A percentile compares a stretch with the other conserved stretches of the same genome.
These are phyloP conservation scores for Synergus japonicus DNA, from an alignment of 2,888 invertebrate genomes.

Conservation along the genomic window DNA sequence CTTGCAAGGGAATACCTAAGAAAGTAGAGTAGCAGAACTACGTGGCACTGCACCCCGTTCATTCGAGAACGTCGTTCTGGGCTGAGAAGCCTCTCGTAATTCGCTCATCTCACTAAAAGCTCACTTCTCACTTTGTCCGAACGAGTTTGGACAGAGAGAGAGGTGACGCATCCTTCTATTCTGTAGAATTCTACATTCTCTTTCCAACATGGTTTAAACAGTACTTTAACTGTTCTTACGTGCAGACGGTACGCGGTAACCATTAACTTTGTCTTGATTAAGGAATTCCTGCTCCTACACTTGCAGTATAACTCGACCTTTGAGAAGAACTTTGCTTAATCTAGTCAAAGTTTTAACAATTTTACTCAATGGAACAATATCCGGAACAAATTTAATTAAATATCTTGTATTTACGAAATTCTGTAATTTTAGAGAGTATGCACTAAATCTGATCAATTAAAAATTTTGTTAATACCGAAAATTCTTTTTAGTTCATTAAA, in stretches of 20 bases:
- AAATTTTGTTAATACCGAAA: too few relatives aligned
- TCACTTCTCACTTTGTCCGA: constrained; percentile 53
- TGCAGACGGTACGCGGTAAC: not conserved
- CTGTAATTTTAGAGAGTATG: too few relatives aligned
- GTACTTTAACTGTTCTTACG: constrained; percentile 19
- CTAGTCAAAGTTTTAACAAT: too few relatives aligned
- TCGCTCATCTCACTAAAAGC: constrained; percentile 58
- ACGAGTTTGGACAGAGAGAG: constrained; percentile 12
- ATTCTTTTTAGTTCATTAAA: too few relatives aligned
- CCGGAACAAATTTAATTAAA: not conserved
- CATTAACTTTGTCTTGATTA: constrained; percentile 41
- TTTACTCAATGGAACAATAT: not conserved
- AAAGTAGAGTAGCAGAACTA: constrained; percentile 46
- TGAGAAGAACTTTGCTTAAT: not conserved
- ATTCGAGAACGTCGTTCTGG: constrained; percentile 26
- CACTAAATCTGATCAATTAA: too few relatives aligned
- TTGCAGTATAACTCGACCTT: not conserved
- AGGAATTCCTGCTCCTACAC: not conserved
- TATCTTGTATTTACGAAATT: too few relatives aligned
- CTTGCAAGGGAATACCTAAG: constrained; percentile 45
- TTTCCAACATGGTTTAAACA: constrained; percentile 9
- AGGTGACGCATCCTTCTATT: constrained; percentile 19
- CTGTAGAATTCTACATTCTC: not conserved
- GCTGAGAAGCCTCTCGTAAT: constrained; percentile 45
- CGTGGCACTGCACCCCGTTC: not conserved